Evolutionary conservation across 2,797 vertebrate species (phyloP), one percentile per base, ranked within the genome.

Genomic region (Macropus fuliginosus): DNA sequence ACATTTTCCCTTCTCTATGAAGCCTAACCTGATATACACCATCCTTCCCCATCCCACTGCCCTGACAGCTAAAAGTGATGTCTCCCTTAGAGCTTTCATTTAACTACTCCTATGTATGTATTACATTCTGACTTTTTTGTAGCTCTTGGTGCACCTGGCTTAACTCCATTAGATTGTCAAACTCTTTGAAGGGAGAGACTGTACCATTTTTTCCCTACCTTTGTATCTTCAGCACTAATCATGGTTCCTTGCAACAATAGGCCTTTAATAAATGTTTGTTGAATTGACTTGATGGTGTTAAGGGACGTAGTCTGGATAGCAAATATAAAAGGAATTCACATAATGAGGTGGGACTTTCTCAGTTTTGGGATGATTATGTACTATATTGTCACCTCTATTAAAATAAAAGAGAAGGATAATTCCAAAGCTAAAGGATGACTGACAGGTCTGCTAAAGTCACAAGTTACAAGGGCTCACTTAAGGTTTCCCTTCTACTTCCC

Each of bases 251-350:
- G 16, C 16, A n/a, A 74, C n/a, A 74, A 74, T 0, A 74, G 14
- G n/a, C 66, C 34, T 74, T 74, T 74, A 74, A 74, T 74, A 40
- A 74, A 74, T 74, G 66, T 74, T 66, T 66, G 4, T 14, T 2
- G n/a, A 74, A 74, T 40, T 40, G 66, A 40, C n/a, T 74, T 74
- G 66, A 40, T 74, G n/a, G 14, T 74, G n/a, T 74, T 29, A 91
- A 93, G 90, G 0, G 90, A 12, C 21, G 94, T 54, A 57, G 1
- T n/a, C 93, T 62, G 46, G 29, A 55, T 59, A 91, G 95, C 28
- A 62, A 94, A 59, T 59, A 10, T 27, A 55, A 95, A 95, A 94
- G 21, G 28, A 4, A 1, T 91, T 93, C 92, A 54, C 56, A 8
- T 90, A 94, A 56, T 50, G 74, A 93, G 1, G 2, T 18, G 59